Percentiles rank a stretch among this genome's conserved stretches.
Evolutionary conservation across 2,113 vertebrate genomes (phyloP).

Genomic region (Empidonax traillii): DNA sequence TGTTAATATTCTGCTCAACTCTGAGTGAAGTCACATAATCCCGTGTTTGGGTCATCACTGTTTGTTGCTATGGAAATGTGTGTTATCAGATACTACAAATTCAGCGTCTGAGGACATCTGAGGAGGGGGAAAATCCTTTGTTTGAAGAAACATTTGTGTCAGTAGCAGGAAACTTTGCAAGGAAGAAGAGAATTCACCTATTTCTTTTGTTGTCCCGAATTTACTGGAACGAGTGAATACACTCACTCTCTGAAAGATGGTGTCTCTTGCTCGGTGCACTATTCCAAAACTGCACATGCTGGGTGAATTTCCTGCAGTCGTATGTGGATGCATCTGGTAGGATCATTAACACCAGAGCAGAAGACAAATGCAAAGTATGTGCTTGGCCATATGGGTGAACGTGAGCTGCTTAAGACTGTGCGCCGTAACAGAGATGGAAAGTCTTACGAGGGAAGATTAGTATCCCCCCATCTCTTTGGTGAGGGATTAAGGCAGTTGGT

Average conservation of each 20-base stretch:
- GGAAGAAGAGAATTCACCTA: background rate
- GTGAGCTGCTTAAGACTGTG: conserved; percentile 58
- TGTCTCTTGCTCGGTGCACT: background rate
- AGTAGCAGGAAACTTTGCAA: background rate
- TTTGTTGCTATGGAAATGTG: conserved; percentile 66
- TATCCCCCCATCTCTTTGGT: conserved; percentile 33
- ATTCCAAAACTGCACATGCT: conserved; percentile 12
- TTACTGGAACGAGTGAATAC: background rate
- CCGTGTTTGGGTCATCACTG: conserved; percentile 62
- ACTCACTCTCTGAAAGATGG: background rate
- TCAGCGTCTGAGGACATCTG: conserved; percentile 31
- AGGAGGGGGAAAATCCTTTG: conserved; percentile 35
- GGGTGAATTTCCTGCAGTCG: conserved; percentile 49
- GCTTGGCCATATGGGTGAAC: conserved; percentile 60
- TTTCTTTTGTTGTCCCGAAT: conserved; percentile 3
- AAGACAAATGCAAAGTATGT: conserved; percentile 68
- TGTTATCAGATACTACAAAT: conserved; percentile 58
- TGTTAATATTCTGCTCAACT: conserved; percentile 61
- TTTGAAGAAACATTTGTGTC: background rate
- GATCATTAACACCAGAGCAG: conserved; percentile 61
- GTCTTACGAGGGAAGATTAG: conserved; percentile 58
- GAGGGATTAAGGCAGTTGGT: conserved; percentile 68
- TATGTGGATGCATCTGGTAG: conserved; percentile 55
- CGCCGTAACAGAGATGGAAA: conserved; percentile 61
- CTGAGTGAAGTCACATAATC: conserved; percentile 62